Percentiles rank a stretch among this genome's conserved stretches.
Conservation (phyloP, 2,888 invertebrate species). For the Pristionchus fissidentatus region DNA sequence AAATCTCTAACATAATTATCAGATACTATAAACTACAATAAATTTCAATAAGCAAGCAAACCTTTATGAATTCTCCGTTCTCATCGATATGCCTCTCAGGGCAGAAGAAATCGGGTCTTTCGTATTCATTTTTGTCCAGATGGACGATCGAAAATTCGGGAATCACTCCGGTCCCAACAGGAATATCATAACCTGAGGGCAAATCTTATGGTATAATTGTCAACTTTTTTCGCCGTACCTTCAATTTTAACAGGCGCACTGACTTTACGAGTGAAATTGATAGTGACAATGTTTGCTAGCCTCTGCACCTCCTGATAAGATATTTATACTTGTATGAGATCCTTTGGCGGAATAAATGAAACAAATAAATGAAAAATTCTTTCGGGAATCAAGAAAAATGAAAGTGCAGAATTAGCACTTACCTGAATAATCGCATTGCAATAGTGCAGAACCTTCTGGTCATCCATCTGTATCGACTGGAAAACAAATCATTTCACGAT, state of each 20-base stretch:
- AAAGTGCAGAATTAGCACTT: background rate
- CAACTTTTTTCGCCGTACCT: too few relatives aligned
- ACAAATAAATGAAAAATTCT: too few relatives aligned
- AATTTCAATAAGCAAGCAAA: background rate
- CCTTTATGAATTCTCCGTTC: background rate
- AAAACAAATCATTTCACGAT: background rate
- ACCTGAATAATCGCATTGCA: constrained; percentile 23
- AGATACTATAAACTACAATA: background rate
- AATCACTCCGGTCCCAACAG: background rate
- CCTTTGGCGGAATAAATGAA: too few relatives aligned
- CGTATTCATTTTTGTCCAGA: background rate
- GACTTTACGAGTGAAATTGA: background rate
- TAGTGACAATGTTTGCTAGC: background rate
- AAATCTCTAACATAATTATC: too few relatives aligned
- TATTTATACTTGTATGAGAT: background rate
- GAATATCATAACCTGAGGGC: background rate
- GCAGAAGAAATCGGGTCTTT: background rate
- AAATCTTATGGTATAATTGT: too few relatives aligned
- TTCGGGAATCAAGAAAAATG: too few relatives aligned
- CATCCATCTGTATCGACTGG: constrained; percentile 12
- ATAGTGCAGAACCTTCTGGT: constrained; percentile 17
- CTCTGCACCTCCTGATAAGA: background rate
- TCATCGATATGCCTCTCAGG: background rate
- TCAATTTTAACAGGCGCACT: background rate
- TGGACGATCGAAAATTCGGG: background rate